phyloP scores from a whole-genome alignment of 2,113 vertebrate genomes.

The Sorex fumeus region DNA sequence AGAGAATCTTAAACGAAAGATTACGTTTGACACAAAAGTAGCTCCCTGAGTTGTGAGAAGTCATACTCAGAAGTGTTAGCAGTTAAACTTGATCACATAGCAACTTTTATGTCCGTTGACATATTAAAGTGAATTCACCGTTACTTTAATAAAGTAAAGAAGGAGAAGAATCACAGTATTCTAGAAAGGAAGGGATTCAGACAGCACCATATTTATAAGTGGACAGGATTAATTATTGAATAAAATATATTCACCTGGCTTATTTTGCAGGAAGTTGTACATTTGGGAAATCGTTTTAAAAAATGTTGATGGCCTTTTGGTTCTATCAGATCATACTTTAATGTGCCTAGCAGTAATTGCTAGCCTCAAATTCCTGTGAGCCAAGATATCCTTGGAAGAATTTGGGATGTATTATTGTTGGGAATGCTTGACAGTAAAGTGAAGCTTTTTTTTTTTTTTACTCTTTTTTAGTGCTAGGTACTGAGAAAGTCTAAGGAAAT shows the following conservation, averaged over 20 bases:
- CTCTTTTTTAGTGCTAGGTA: not conserved
- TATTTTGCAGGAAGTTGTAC: slow-evolving; percentile 7
- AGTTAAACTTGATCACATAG: not conserved
- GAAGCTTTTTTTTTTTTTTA: not conserved
- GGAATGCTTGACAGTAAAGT: not conserved
- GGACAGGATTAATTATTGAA: not conserved
- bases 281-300: slow-evolving; percentile 28
- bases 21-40: not conserved
- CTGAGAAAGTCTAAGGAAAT: not conserved
- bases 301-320: slow-evolving; percentile 26
- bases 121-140: no score
- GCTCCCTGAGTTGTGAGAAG: slow-evolving; percentile 10
- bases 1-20: slow-evolving; percentile 26
- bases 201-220: not conserved
- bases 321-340: not conserved
- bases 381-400: not conserved
- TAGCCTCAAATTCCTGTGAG: not conserved
- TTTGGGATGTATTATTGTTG: slow-evolving; percentile 5
- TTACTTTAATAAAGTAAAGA: not conserved
- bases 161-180: not conserved
- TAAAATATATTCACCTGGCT: not conserved
- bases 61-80: not conserved
- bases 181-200: not conserved
- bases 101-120: no score
- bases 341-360: not conserved